phyloP scores from a whole-genome alignment of 2,797 vertebrate genomes.

The Prunella strophiata region DNA sequence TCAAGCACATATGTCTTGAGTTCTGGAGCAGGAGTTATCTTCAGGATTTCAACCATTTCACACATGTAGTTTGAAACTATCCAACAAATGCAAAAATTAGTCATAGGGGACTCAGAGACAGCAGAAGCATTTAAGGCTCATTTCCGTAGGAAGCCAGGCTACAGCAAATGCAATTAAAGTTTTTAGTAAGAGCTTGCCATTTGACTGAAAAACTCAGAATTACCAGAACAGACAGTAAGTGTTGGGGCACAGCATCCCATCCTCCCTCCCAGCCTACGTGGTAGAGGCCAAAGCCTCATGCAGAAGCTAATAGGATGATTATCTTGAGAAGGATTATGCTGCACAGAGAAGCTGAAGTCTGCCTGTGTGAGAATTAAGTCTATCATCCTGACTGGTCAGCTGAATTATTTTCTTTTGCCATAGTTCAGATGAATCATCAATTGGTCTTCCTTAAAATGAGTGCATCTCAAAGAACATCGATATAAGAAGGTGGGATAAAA shows the following conservation, averaged over 20 bases:
- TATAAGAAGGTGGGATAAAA: not conserved
- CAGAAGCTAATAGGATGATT: constrained; percentile 29
- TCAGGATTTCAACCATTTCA: not conserved
- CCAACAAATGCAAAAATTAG: constrained; percentile 11
- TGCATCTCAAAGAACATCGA: not conserved
- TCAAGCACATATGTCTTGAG: not conserved
- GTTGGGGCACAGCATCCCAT: not conserved
- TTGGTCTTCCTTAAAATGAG: not conserved
- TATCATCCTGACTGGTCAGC: not conserved
- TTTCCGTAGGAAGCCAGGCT: not conserved
- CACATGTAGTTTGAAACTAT: not conserved
- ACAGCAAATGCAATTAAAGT: constrained; percentile 16
- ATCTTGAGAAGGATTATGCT: constrained; percentile 23
- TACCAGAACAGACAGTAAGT: not conserved
- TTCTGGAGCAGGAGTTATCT: not conserved
- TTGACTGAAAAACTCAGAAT: not conserved
- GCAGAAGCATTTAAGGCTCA: not conserved
- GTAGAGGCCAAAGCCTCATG: not conserved
- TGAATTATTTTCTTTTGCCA: not conserved
- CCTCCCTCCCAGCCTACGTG: not conserved
- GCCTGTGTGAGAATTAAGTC: constrained; percentile 8
- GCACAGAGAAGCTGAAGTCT: constrained; percentile 3
- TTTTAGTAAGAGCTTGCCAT: not conserved
- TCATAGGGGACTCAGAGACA: not conserved
- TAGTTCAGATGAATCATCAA: not conserved